Base-by-base conservation (phyloP, 64 coral and sea anemone genomes). In the Stylophora pistillata region DNA sequence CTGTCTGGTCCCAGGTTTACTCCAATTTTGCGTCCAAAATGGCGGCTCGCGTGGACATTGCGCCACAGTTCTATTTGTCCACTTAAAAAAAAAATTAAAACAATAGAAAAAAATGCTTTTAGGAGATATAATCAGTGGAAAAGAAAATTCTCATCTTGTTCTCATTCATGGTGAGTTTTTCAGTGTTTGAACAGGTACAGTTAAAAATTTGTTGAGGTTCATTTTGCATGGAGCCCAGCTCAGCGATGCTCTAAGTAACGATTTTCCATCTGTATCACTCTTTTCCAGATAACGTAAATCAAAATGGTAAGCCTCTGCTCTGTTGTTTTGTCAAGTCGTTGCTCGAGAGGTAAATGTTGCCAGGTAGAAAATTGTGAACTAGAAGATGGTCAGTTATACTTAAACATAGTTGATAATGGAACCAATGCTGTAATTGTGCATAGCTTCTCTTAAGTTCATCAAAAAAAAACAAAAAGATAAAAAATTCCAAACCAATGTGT, bases 341-440 rank as follows among this genome's bases (percentile, higher is more conserved):
- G 3, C 92, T 94, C 10, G 21, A 94, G 52, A 94, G 92, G 92
- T 94, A 85, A 81, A 4, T 47, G 3, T 47, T 47, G 37, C 37
- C 3, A 47, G 7, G 0, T 3, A 47, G 37, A 47, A 77, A n/a
- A 64, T 64, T 64, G 23, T 64, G 61, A 64, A 21, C 17, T 64
- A 3, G 9, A 21, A 21, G 61, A 23, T 64, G 20, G 17, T 17
- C 15, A 61, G 15, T 1, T 61, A 61, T 20, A 17, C 15, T 61
- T 61, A 61, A 61, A 16, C 0, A 1, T 60, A 60, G 58, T 18
- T 61, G 15, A 14, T 3, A 47, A 47, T 47, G 3, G 37, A 47
- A 47, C 37, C 37, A 47, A 47, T 47, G 37, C 7, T 47, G 37
- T 4, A 47, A 47, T 47, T 47, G 37, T 47, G 37, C 37, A 47